These are phyloP conservation scores for Phaethornis superciliosus DNA, from an alignment of 2,113 vertebrate species.

Conservation along the genomic window DNA sequence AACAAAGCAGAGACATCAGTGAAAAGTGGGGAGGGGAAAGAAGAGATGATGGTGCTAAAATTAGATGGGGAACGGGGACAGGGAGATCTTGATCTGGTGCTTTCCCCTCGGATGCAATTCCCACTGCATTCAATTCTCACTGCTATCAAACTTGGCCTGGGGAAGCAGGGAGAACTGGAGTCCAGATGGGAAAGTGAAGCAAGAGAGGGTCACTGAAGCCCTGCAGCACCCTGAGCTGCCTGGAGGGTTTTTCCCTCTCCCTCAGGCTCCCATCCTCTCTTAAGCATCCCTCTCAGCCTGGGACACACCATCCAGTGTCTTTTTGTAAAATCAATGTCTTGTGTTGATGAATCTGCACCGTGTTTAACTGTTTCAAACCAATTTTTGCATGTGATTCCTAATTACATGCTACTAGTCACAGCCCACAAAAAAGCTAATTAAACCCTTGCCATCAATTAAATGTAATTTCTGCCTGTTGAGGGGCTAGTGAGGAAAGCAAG, in stretches of 20 bases:
- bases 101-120: not conserved
- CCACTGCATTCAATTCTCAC: not conserved
- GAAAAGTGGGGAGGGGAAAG: not conserved
- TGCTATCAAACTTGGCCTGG: not conserved
- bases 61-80: slow-evolving; percentile 16
- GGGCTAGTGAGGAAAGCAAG: not conserved
- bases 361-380: slow-evolving; percentile 42
- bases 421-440: slow-evolving; percentile 5
- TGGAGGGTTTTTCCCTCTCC: not conserved
- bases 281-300: not conserved
- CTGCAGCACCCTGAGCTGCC: not conserved
- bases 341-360: not conserved
- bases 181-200: not conserved
- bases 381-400: slow-evolving; percentile 45
- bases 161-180: not conserved
- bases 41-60: slow-evolving; percentile 29
- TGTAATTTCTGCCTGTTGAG: not conserved
- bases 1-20: slow-evolving; percentile 37
- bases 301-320: not conserved
- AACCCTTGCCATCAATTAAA: slow-evolving; percentile 26
- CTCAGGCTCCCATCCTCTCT: not conserved
- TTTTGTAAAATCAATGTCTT: not conserved
- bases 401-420: slow-evolving; percentile 3
- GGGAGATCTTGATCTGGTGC: not conserved
- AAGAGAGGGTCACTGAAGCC: not conserved